Evolutionary conservation across 2,888 invertebrate species (phyloP).

Genomic region (Tanytarsus gracilentus): DNA sequence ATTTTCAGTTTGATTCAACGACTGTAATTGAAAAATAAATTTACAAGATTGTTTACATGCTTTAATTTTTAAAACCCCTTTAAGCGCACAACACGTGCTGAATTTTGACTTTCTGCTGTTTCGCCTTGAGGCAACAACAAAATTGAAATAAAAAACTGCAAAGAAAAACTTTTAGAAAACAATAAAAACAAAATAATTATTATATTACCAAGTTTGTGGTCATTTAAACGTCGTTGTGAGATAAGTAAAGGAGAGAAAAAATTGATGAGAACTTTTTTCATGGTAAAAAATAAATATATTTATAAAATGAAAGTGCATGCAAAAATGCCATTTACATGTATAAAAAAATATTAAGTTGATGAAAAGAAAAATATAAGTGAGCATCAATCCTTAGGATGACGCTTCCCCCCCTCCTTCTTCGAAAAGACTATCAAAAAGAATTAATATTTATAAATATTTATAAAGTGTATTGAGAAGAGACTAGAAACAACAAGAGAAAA

Average conservation of each 20-base stretch:
- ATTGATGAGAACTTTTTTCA: no score
- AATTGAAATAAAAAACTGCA: no score
- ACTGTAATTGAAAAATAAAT: no score
- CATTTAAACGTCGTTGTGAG: background rate
- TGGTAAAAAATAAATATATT: background rate
- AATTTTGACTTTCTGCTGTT: no score
- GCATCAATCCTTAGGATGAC: background rate
- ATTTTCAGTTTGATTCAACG: no score
- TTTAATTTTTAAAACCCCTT: no score
- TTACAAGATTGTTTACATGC: no score
- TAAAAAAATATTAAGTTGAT: background rate
- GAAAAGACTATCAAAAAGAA: constrained; percentile 11
- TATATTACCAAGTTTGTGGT: background rate
- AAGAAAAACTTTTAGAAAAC: no score
- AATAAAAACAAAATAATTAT: no score
- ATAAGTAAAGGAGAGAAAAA: background rate
- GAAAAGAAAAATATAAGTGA: background rate
- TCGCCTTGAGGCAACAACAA: no score
- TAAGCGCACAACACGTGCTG: no score
- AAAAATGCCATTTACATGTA: no score
- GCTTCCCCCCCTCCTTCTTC: constrained; percentile 2
- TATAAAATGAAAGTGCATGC: background rate
- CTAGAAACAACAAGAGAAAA: background rate
- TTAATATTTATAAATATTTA: constrained; percentile 11
- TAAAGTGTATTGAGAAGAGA: background rate